Conservation (phyloP, 2,888 invertebrate species). For the Petrophora chlorosata region DNA sequence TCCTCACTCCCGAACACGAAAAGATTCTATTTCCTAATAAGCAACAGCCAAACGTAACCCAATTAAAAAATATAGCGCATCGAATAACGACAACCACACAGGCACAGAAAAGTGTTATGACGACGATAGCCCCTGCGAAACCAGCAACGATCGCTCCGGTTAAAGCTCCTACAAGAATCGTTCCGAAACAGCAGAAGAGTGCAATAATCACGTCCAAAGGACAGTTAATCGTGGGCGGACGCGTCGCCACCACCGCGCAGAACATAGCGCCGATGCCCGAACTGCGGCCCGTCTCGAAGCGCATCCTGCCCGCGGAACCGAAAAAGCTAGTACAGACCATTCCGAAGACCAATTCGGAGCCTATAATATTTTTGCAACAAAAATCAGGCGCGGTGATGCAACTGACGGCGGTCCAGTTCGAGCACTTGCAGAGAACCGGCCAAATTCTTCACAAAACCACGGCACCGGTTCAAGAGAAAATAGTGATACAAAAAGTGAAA, state of each 20-base stretch:
- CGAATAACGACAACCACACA: slow-evolving; percentile 54
- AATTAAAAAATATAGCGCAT: slow-evolving; percentile 68
- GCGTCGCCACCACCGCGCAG: slow-evolving; percentile 71
- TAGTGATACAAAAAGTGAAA: slow-evolving; percentile 64
- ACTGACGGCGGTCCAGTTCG: slow-evolving; percentile 77
- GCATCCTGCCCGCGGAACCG: slow-evolving; percentile 64
- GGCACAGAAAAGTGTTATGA: slow-evolving; percentile 54
- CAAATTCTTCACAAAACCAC: slow-evolving; percentile 72
- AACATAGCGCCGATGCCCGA: slow-evolving; percentile 78
- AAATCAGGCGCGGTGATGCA: slow-evolving; percentile 79
- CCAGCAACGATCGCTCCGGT: slow-evolving; percentile 35
- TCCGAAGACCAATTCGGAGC: slow-evolving; percentile 67
- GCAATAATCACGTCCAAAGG: slow-evolving; percentile 84
- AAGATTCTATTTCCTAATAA: slow-evolving; percentile 83
- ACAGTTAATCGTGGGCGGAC: slow-evolving; percentile 78
- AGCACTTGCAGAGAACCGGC: slow-evolving; percentile 76
- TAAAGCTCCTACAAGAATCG: slow-evolving; percentile 64
- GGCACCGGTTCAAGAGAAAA: slow-evolving; percentile 56
- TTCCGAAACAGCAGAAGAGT: slow-evolving; percentile 74
- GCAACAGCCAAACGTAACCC: slow-evolving; percentile 66
- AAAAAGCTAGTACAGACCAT: slow-evolving; percentile 66
- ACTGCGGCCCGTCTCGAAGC: slow-evolving; percentile 63
- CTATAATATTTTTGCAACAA: slow-evolving; percentile 73
- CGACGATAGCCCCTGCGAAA: slow-evolving; percentile 48
- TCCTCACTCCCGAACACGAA: slow-evolving; percentile 85